Conservation (phyloP, 1,140 invertebrate species). For the Pissodes strobi region DNA sequence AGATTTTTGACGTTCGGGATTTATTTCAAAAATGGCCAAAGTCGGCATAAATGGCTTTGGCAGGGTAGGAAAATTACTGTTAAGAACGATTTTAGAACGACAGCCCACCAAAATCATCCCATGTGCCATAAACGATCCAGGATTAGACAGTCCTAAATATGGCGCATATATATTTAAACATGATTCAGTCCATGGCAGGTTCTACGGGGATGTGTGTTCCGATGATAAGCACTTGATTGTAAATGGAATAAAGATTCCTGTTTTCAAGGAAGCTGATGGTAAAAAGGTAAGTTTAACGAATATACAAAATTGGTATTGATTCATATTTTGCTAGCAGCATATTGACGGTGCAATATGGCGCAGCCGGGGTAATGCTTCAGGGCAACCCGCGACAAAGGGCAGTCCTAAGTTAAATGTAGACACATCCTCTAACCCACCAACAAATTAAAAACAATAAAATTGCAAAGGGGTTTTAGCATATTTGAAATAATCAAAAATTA, state of each 20-base stretch:
- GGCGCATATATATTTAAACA: conserved; percentile 99
- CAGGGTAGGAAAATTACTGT: conserved; percentile 92
- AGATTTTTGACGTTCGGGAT: too few species aligned
- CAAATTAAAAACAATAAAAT: too few species aligned
- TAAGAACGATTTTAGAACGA: conserved; percentile 80
- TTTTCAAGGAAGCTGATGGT: conserved; percentile 84
- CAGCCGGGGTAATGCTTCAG: too few species aligned
- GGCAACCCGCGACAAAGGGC: too few species aligned
- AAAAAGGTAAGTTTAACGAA: conserved; percentile 58
- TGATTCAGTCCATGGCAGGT: conserved; percentile 93
- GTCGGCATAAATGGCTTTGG: conserved; percentile 95
- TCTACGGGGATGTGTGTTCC: conserved; percentile 80
- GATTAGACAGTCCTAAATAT: conserved; percentile 90
- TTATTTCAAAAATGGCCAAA: conserved; percentile 70
- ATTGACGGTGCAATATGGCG: too few species aligned
- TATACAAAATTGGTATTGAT: too few species aligned
- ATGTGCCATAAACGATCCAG: conserved; percentile 86
- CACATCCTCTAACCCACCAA: too few species aligned
- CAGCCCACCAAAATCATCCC: conserved; percentile 60
- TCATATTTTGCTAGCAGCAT: too few species aligned
- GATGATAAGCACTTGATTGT: conserved; percentile 80
- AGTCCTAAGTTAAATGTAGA: too few species aligned
- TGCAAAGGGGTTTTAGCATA: too few species aligned
- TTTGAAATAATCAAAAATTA: too few species aligned
- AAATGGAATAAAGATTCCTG: conserved; percentile 81